Evolutionary conservation across 2,113 vertebrate species (phyloP).

Genomic region (Polyodon spathula): DNA sequence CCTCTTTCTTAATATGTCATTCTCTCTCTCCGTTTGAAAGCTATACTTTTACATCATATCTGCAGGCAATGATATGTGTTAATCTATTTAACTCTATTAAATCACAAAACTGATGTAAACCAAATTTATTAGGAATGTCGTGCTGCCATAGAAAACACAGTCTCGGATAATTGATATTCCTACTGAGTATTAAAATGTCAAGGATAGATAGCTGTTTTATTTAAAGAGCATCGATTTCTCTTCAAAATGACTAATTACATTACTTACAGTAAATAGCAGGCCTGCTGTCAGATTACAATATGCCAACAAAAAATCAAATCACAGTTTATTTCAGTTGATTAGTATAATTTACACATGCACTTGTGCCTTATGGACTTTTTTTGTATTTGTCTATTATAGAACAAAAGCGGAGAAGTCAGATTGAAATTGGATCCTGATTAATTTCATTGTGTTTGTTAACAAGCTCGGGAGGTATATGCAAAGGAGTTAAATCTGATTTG

Average conservation of each 20-base stretch:
- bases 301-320: slow-evolving; percentile 40
- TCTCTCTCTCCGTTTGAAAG: no score
- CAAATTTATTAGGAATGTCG: slow-evolving; percentile 12
- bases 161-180: slow-evolving; percentile 23
- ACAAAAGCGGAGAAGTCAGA: no score
- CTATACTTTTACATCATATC: no score
- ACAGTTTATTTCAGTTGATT: slow-evolving; percentile 58
- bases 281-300: slow-evolving; percentile 51
- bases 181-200: slow-evolving; percentile 3
- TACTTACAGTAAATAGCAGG: slow-evolving; percentile 62
- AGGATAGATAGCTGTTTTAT: slow-evolving; percentile 20
- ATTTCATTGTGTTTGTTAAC: no score
- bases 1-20: no score
- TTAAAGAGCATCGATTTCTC: slow-evolving; percentile 34
- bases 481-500: background rate
- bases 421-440: no score
- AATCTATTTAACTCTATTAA: background rate
- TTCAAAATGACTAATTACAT: slow-evolving; percentile 64
- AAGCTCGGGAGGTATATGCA: no score
- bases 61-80: background rate
- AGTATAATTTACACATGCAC: slow-evolving; percentile 58
- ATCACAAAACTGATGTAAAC: background rate
- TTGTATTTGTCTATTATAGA: no score
- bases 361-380: slow-evolving; percentile 52
- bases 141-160: slow-evolving; percentile 26